Evolutionary conservation across 2,797 vertebrate genomes (phyloP).

Genomic region (Catamblyrhynchus diadema): DNA sequence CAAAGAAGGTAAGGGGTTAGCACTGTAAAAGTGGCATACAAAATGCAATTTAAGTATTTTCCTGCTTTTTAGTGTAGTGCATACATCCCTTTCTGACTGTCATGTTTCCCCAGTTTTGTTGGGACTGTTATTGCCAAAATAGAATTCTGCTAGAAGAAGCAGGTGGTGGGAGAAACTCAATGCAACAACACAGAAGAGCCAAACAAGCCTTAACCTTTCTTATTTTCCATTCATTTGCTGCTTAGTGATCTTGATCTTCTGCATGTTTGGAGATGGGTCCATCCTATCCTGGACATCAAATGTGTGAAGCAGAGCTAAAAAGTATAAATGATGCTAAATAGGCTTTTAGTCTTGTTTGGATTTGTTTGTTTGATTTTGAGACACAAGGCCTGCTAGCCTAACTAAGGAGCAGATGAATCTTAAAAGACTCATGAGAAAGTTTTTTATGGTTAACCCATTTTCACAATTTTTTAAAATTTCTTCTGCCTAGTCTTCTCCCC

Average conservation of each 20-base stretch:
- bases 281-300: neutral
- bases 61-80: neutral
- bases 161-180: neutral
- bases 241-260: neutral
- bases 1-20: neutral
- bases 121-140: neutral
- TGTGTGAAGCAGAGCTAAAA: neutral
- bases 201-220: neutral
- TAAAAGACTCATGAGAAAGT: neutral
- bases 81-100: neutral
- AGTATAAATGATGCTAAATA: neutral
- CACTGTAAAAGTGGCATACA: neutral
- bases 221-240: neutral
- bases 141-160: neutral
- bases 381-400: neutral
- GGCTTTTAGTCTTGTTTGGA: neutral
- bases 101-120: neutral
- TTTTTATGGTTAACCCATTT: neutral
- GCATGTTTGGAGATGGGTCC: neutral
- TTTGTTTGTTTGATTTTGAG: neutral
- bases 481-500: neutral
- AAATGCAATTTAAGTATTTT: neutral
- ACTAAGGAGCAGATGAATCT: rapidly evolving
- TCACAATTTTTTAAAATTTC: neutral
- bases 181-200: neutral